phyloP scores from a whole-genome alignment of 2,888 invertebrate genomes.

The Epirrhoe alternata region DNA sequence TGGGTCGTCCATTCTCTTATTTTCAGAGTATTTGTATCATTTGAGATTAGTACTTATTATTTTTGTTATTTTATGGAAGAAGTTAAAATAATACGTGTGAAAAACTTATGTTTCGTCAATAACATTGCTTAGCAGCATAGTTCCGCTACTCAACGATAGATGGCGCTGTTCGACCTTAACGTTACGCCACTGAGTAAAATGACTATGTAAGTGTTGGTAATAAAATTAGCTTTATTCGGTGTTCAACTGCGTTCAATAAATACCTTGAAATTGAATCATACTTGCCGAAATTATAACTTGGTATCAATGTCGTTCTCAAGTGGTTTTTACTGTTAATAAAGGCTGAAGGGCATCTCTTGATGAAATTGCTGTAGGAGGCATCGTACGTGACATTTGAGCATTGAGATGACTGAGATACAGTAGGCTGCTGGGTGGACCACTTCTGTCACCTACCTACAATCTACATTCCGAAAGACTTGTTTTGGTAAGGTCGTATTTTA shows the following conservation, averaged over 20 bases:
- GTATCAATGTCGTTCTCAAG: slow-evolving; percentile 41
- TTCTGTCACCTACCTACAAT: slow-evolving; percentile 29
- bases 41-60: background rate
- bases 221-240: slow-evolving; percentile 38
- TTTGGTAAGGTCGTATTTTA: slow-evolving; percentile 29
- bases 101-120: slow-evolving; percentile 56
- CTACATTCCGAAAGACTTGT: slow-evolving; percentile 39
- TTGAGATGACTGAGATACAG: slow-evolving; percentile 22
- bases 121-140: slow-evolving; percentile 41
- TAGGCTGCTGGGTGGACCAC: slow-evolving; percentile 33
- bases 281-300: slow-evolving; percentile 31
- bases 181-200: slow-evolving; percentile 12
- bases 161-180: slow-evolving; percentile 49
- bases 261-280: slow-evolving; percentile 40
- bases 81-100: background rate
- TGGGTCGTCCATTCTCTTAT: slow-evolving; percentile 69
- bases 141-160: slow-evolving; percentile 63
- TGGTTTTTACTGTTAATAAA: slow-evolving; percentile 33
- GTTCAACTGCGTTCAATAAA: slow-evolving; percentile 28
- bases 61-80: background rate
- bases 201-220: slow-evolving; percentile 33
- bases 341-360: slow-evolving; percentile 38
- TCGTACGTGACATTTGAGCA: slow-evolving; percentile 37
- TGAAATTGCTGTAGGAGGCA: slow-evolving; percentile 32
- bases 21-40: background rate